Evolutionary conservation across 2,797 vertebrate genomes (phyloP).

Genomic region (Tadarida brasiliensis): DNA sequence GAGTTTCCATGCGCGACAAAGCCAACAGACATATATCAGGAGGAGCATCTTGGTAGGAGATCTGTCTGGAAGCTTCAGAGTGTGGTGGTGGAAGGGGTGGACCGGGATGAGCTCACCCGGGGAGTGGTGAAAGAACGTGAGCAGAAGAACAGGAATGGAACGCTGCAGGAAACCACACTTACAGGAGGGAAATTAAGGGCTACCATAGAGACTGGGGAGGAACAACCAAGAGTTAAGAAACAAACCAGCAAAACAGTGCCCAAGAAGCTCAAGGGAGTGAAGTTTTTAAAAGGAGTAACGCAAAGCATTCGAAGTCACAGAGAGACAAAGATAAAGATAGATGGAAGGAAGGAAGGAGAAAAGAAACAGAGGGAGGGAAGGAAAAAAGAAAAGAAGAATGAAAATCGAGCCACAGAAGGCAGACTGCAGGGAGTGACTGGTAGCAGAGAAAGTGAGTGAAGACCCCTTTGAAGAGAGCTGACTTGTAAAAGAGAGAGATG

Average conservation of each 20-base stretch:
- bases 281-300: not conserved
- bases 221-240: not conserved
- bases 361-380: too few relatives aligned
- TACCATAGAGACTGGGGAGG: not conserved
- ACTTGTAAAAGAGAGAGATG: not conserved
- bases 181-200: not conserved
- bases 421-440: not conserved
- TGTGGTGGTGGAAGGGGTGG: not conserved
- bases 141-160: not conserved
- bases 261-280: not conserved
- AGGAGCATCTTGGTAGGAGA: constrained; percentile 48
- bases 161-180: not conserved
- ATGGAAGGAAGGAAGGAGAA: not conserved
- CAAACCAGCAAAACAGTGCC: not conserved
- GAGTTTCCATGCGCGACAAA: not conserved
- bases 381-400: not conserved
- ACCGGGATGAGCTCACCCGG: constrained; percentile 47
- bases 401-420: not conserved
- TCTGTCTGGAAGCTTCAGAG: constrained; percentile 52
- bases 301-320: not conserved
- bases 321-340: not conserved
- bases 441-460: not conserved
- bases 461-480: not conserved
- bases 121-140: not conserved
- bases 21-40: not conserved